Conservation (phyloP, 2,113 vertebrate species). For the Amphiprion percula region DNA sequence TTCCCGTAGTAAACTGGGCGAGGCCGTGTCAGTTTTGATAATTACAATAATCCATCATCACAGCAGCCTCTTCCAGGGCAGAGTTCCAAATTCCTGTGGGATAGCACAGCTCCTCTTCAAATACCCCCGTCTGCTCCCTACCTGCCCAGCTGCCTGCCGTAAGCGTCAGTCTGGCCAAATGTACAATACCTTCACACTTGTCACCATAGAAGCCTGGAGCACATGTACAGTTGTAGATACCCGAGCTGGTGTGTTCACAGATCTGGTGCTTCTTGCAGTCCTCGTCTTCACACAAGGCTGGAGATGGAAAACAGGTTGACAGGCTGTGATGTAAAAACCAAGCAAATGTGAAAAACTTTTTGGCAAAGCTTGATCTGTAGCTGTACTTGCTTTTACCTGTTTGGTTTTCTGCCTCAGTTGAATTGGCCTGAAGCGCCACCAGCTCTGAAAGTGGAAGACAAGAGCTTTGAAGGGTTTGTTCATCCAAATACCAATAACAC, state of each 20-base stretch:
- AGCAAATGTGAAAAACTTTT: background rate
- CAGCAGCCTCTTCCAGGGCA: slow-evolving; percentile 75
- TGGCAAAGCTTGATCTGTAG: slow-evolving; percentile 11
- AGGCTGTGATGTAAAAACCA: slow-evolving; percentile 6
- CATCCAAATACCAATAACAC: background rate
- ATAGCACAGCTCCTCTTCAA: slow-evolving; percentile 70
- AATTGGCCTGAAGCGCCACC: slow-evolving; percentile 66
- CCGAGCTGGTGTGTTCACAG: slow-evolving; percentile 78
- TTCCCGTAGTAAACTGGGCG: slow-evolving; percentile 78
- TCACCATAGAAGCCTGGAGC: slow-evolving; percentile 84
- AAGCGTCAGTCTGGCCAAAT: slow-evolving; percentile 18
- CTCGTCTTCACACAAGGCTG: slow-evolving; percentile 72
- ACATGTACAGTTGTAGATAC: slow-evolving; percentile 86
- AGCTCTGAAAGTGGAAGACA: slow-evolving; percentile 71
- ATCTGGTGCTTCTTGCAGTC: slow-evolving; percentile 81
- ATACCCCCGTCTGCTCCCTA: slow-evolving; percentile 59
- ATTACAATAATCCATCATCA: slow-evolving; percentile 82
- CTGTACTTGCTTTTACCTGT: slow-evolving; percentile 74
- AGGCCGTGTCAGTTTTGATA: slow-evolving; percentile 79
- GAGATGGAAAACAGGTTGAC: background rate
- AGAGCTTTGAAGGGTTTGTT: slow-evolving; percentile 18
- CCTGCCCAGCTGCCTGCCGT: slow-evolving; percentile 61
- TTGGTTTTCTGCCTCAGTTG: slow-evolving; percentile 74
- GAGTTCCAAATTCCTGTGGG: slow-evolving; percentile 81
- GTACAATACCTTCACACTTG: slow-evolving; percentile 84